Conservation (phyloP, 2,888 invertebrate genomes). For the Ferdinandea cuprea region DNA sequence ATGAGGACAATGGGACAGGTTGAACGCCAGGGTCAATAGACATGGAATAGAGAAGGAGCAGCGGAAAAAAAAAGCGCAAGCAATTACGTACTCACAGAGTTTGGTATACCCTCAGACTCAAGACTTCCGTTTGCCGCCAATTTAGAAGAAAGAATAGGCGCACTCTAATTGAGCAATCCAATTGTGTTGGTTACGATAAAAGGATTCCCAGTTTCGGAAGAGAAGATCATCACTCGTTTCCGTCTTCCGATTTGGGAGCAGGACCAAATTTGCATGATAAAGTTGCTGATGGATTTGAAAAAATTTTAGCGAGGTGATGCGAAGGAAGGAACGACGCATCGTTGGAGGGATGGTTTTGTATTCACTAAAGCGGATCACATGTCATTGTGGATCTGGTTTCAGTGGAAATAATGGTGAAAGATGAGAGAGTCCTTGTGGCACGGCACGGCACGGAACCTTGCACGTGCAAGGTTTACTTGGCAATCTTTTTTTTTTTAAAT, state of each 20-base stretch:
- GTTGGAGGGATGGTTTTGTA: constrained; percentile 42
- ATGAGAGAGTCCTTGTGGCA: constrained; percentile 17
- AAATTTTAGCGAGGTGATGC: neutral
- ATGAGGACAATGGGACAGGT: constrained; percentile 72
- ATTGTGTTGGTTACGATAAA: constrained; percentile 35
- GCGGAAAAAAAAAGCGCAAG: constrained; percentile 60
- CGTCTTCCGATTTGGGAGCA: constrained; percentile 48
- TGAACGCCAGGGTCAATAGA: constrained; percentile 65
- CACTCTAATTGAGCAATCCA: constrained; percentile 54
- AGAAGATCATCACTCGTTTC: constrained; percentile 32
- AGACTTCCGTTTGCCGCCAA: constrained; percentile 74
- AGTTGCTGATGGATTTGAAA: constrained; percentile 14
- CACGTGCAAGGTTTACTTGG: constrained; percentile 38
- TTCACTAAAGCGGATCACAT: constrained; percentile 54
- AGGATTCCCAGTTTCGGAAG: neutral
- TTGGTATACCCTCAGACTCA: constrained; percentile 12
- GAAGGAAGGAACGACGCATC: constrained; percentile 16
- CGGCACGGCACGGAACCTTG: neutral
- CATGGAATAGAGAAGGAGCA: constrained; percentile 49
- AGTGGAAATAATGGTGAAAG: constrained; percentile 6
- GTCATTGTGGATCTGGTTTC: constrained; percentile 67
- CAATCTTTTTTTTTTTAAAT: neutral
- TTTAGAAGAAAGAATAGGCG: constrained; percentile 23
- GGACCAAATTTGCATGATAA: constrained; percentile 61
- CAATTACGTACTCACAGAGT: constrained; percentile 57